phyloP scores from a whole-genome alignment of 2,113 vertebrate species.

The Erythrolamprus reginae region DNA sequence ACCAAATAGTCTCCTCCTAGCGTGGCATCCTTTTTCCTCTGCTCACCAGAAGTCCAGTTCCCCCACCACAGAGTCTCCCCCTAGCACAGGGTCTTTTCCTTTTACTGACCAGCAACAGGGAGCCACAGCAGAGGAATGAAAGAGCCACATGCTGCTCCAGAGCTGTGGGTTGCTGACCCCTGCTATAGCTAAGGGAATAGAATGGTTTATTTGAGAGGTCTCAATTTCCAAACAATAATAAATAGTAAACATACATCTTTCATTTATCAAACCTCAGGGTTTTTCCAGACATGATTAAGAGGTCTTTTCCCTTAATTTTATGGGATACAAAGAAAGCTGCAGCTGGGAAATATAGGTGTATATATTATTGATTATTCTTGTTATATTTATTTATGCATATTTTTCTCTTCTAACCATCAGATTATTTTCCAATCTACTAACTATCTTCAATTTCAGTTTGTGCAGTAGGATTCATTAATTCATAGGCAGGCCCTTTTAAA shows the following conservation, averaged over 20 bases:
- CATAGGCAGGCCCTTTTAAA: background rate
- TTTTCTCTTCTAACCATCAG: background rate
- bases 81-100: too few relatives aligned
- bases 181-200: background rate
- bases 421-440: background rate
- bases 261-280: background rate
- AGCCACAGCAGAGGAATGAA: too few relatives aligned
- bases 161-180: too few relatives aligned
- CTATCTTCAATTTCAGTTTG: background rate
- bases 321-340: background rate
- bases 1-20: too few relatives aligned
- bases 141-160: too few relatives aligned
- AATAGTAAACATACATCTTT: background rate
- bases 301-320: background rate
- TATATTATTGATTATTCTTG: background rate
- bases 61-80: too few relatives aligned
- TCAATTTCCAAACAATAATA: background rate
- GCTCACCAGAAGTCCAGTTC: too few relatives aligned
- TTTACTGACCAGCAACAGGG: too few relatives aligned
- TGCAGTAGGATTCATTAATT: background rate
- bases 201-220: background rate
- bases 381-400: background rate
- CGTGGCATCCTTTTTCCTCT: too few relatives aligned
- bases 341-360: background rate
- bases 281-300: background rate